These are phyloP conservation scores for Neopipo cinnamomea DNA, from an alignment of 2,113 vertebrate genomes.

Conservation along the genomic window DNA sequence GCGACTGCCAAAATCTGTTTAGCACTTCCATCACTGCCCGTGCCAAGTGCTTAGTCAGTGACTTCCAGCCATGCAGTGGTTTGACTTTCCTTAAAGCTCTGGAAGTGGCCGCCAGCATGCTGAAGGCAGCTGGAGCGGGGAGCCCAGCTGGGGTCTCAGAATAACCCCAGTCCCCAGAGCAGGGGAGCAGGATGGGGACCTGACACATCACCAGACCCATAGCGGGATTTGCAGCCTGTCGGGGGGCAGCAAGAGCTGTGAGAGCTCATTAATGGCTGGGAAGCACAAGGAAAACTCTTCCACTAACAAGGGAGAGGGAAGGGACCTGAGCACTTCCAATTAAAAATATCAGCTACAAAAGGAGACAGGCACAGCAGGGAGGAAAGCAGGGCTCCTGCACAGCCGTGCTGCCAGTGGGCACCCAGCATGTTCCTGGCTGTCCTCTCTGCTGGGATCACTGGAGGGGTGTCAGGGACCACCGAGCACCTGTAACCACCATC, in stretches of 20 bases:
- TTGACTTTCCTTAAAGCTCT: conserved; percentile 46
- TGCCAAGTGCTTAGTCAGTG: conserved; percentile 68
- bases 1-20: conserved; percentile 54
- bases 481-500: not conserved
- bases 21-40: conserved; percentile 13
- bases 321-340: not conserved
- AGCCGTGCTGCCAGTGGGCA: accelerated
- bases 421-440: not conserved
- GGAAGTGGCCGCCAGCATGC: not conserved
- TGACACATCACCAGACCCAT: accelerated
- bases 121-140: not conserved
- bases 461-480: accelerated
- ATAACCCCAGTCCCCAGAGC: not conserved
- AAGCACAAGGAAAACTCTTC: not conserved
- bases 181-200: not conserved
- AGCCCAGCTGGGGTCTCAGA: not conserved
- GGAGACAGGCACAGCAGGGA: not conserved
- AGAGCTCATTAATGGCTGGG: not conserved
- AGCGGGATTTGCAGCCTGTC: not conserved
- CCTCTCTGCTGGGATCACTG: not conserved
- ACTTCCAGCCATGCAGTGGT: conserved; percentile 42
- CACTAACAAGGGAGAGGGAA: not conserved
- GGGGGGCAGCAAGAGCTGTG: not conserved
- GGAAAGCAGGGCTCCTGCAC: not conserved
- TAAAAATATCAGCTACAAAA: not conserved